These are phyloP conservation scores for Chionis minor DNA, from an alignment of 2,113 vertebrate species.

Conservation along the genomic window DNA sequence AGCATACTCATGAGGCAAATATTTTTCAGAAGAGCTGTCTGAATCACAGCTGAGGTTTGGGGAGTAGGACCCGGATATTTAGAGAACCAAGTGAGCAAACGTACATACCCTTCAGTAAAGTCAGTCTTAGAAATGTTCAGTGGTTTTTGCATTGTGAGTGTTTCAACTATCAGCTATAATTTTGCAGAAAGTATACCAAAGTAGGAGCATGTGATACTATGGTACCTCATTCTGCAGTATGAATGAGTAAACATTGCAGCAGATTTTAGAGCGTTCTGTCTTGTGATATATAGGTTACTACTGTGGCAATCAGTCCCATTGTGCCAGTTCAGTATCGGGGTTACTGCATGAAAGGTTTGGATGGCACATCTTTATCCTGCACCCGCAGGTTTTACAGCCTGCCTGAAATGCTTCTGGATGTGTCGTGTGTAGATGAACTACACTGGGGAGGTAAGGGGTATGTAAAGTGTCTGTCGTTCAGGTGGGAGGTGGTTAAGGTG, in stretches of 20 bases:
- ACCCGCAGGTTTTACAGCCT: not conserved
- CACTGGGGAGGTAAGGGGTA: not conserved
- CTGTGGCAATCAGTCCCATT: not conserved
- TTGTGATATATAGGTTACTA: not conserved
- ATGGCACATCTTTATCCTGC: not conserved
- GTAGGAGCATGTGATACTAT: not conserved
- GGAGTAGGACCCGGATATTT: not conserved
- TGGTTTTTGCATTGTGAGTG: not conserved
- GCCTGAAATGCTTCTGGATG: not conserved
- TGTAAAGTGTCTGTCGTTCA: not conserved
- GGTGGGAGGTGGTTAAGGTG: not conserved
- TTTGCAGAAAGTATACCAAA: not conserved
- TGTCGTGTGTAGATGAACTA: not conserved
- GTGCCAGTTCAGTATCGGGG: fast-evolving
- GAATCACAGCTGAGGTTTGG: not conserved
- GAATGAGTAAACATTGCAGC: not conserved
- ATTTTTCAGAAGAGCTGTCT: not conserved
- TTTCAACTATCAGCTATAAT: not conserved
- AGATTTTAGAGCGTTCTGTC: not conserved
- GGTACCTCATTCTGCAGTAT: not conserved
- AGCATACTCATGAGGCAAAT: not conserved
- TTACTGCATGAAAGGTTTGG: not conserved
- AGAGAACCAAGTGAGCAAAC: not conserved
- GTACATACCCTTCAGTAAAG: not conserved
- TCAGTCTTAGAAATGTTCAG: not conserved